phyloP scores from a whole-genome alignment of 2,888 invertebrate genomes.

The Caenorhabditis drosophilae region DNA sequence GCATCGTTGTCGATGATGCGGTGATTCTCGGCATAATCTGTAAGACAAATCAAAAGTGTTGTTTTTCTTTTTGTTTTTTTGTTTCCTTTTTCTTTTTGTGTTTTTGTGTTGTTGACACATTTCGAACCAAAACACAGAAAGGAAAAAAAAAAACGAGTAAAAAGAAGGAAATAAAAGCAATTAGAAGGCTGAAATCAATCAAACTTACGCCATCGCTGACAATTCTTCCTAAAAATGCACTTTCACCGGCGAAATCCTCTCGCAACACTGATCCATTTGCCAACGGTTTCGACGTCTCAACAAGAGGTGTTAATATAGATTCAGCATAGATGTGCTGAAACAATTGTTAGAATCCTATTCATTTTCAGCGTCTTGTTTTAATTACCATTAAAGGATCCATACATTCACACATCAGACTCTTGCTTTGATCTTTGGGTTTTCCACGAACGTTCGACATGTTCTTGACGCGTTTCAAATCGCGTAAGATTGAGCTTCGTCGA shows the following conservation, averaged over 20 bases:
- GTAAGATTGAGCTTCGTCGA: conserved; percentile 60
- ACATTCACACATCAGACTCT: conserved; percentile 60
- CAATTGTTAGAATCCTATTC: neutral
- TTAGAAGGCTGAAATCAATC: too few species aligned
- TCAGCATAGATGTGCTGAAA: conserved; percentile 35
- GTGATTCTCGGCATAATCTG: conserved; percentile 61
- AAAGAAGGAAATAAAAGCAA: neutral
- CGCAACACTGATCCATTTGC: conserved; percentile 22
- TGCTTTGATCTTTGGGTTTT: conserved; percentile 32
- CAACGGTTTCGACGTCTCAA: conserved; percentile 5
- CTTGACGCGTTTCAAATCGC: conserved; percentile 64
- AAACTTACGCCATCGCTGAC: conserved; percentile 59
- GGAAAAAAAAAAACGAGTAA: too few species aligned
- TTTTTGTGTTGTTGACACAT: too few species aligned
- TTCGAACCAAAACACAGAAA: too few species aligned
- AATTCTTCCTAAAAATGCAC: conserved; percentile 54
- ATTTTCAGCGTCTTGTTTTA: neutral
- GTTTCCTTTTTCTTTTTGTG: too few species aligned
- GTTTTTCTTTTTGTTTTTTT: too few species aligned
- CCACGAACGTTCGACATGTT: conserved; percentile 61
- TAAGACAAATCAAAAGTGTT: too few species aligned
- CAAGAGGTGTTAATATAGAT: conserved; percentile 16
- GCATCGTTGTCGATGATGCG: conserved; percentile 46
- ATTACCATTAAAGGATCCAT: conserved; percentile 34
- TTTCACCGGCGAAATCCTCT: conserved; percentile 46